Evolutionary conservation across 2,113 vertebrate genomes (phyloP).

Genomic region (Tachycineta bicolor): DNA sequence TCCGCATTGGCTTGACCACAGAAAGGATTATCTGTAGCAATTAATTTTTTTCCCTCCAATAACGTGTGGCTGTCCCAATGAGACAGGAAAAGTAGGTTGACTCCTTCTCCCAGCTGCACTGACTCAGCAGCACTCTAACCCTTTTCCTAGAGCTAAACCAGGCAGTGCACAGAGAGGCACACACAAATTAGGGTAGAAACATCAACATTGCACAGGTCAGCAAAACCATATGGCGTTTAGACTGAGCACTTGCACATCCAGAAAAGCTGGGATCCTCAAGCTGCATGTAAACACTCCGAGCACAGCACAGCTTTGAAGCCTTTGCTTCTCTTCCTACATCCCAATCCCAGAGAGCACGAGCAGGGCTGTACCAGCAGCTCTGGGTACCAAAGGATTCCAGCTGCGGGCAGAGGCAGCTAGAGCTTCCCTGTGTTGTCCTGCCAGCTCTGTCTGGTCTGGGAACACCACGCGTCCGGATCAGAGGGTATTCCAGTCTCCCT

Average conservation of each 20-base stretch:
- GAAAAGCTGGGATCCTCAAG: background rate
- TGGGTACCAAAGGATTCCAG: background rate
- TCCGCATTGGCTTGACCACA: background rate
- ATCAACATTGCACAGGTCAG: slow-evolving; percentile 53
- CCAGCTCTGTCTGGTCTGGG: background rate
- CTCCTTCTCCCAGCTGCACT: slow-evolving; percentile 51
- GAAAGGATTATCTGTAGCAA: slow-evolving; percentile 52
- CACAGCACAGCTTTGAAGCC: background rate
- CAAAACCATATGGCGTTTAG: slow-evolving; percentile 44
- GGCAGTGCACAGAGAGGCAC: background rate
- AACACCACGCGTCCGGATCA: background rate
- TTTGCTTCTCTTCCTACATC: background rate
- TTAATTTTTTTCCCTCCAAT: slow-evolving; percentile 51
- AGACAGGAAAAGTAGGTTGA: slow-evolving; percentile 60
- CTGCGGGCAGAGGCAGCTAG: background rate
- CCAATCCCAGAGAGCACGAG: background rate
- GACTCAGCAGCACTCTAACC: slow-evolving; percentile 58
- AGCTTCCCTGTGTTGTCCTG: background rate
- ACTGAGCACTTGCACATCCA: slow-evolving; percentile 38
- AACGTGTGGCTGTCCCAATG: background rate
- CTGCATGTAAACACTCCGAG: background rate
- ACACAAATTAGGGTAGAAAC: slow-evolving; percentile 24
- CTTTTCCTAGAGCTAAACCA: slow-evolving; percentile 22
- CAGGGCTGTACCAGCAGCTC: background rate
- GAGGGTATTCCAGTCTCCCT: background rate